Conservation (phyloP, 2,113 vertebrate species). For the Emydura subglobosa region DNA sequence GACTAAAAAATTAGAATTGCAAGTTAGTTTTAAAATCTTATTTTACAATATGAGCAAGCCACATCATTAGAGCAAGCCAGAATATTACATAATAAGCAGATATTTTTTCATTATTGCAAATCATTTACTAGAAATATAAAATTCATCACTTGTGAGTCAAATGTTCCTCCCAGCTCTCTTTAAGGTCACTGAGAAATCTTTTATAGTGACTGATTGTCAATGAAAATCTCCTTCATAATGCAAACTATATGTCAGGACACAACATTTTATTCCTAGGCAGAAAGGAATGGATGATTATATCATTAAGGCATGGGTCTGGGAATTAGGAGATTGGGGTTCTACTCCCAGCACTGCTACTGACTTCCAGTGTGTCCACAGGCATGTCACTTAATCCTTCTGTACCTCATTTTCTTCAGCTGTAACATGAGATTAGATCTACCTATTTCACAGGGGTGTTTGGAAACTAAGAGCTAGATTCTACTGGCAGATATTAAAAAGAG, state of each 20-base stretch:
- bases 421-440: fast-evolving
- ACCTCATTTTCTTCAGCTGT: neutral
- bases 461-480: neutral
- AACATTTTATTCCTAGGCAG: neutral
- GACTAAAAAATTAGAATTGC: constrained; percentile 23
- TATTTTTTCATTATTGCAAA: constrained; percentile 64
- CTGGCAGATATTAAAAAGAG: neutral
- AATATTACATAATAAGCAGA: constrained; percentile 44
- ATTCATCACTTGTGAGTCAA: constrained; percentile 33
- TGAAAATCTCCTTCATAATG: neutral
- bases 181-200: constrained; percentile 50
- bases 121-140: constrained; percentile 45
- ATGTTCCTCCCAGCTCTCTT: constrained; percentile 25
- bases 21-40: constrained; percentile 26
- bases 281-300: neutral
- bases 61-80: constrained; percentile 45
- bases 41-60: constrained; percentile 34
- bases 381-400: neutral
- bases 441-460: neutral
- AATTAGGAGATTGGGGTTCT: neutral
- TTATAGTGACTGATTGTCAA: neutral
- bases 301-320: neutral
- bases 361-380: neutral
- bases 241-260: neutral
- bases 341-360: neutral